phyloP scores from a whole-genome alignment of 2,113 vertebrate genomes.

The Nannobrachium achirus region DNA sequence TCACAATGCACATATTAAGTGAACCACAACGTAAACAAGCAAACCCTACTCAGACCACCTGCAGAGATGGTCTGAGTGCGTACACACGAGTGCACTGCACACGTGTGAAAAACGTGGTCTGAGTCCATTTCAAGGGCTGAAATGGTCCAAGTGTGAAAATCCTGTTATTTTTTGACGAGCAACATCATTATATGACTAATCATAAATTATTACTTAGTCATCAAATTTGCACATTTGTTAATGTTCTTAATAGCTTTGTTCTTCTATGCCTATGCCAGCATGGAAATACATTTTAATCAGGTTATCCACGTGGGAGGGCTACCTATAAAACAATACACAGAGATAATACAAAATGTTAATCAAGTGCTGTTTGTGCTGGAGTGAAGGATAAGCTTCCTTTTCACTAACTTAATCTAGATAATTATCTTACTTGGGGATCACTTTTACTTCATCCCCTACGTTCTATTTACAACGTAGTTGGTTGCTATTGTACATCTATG shows the following conservation, averaged over 20 bases:
- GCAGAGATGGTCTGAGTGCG: too few species aligned
- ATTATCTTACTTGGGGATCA: not conserved
- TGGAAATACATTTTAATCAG: conserved; percentile 58
- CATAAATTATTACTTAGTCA: not conserved
- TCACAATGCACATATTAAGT: too few species aligned
- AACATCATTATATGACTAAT: not conserved
- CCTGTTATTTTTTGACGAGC: too few species aligned
- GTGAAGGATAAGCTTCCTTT: conserved; percentile 15
- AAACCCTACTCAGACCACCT: too few species aligned
- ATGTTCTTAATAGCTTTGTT: conserved; percentile 40
- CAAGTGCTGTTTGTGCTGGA: conserved; percentile 15
- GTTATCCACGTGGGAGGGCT: conserved; percentile 35
- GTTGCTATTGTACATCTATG: not conserved
- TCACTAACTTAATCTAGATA: conserved; percentile 2
- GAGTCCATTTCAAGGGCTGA: too few species aligned
- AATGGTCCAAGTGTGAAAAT: too few species aligned
- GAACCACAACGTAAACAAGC: too few species aligned
- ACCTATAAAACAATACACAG: conserved; percentile 28
- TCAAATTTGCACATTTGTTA: conserved; percentile 7
- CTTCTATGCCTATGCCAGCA: conserved; percentile 29
- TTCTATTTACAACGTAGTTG: not conserved
- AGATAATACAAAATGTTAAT: conserved; percentile 52
- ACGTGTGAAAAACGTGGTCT: too few species aligned
- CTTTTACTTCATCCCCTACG: not conserved
- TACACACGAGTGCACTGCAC: too few species aligned